These are phyloP conservation scores for Boleophthalmus pectinirostris DNA, from an alignment of 2,113 vertebrate genomes.

Conservation along the genomic window DNA sequence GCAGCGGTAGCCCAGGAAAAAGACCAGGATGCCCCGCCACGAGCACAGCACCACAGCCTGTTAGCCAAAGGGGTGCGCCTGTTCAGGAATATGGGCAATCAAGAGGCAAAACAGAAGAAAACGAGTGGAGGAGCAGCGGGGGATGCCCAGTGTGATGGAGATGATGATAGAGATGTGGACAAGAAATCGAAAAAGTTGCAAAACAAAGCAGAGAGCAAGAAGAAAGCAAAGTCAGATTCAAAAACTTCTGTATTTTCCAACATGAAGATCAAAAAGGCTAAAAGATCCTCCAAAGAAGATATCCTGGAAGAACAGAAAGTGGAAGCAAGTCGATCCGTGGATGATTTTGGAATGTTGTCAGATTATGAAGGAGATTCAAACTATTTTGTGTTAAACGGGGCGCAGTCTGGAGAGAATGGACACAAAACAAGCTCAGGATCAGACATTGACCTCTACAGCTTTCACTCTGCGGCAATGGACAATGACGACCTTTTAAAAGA, in stretches of 20 bases:
- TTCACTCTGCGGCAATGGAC: slow-evolving; percentile 89
- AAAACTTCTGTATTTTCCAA: slow-evolving; percentile 89
- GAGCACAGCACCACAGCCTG: slow-evolving; percentile 79
- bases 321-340: slow-evolving; percentile 78
- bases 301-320: slow-evolving; percentile 77
- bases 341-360: slow-evolving; percentile 49
- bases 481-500: slow-evolving; percentile 90
- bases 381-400: slow-evolving; percentile 64
- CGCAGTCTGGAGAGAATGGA: slow-evolving; percentile 73
- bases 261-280: slow-evolving; percentile 87
- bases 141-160: slow-evolving; percentile 59
- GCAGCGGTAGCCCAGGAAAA: slow-evolving; percentile 27
- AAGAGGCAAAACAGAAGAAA: slow-evolving; percentile 91
- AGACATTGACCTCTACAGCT: slow-evolving; percentile 93
- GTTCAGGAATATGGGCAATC: slow-evolving; percentile 89
- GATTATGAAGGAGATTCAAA: slow-evolving; percentile 80
- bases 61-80: slow-evolving; percentile 72
- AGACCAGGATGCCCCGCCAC: slow-evolving; percentile 40
- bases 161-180: slow-evolving; percentile 81
- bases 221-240: slow-evolving; percentile 85
- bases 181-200: slow-evolving; percentile 85
- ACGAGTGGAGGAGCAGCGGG: slow-evolving; percentile 65
- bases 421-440: slow-evolving; percentile 88
- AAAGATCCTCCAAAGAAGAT: slow-evolving; percentile 82
- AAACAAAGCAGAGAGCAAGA: slow-evolving; percentile 81